Evolutionary conservation across 2,113 vertebrate species (phyloP).

Genomic region (Engraulis encrasicolus): DNA sequence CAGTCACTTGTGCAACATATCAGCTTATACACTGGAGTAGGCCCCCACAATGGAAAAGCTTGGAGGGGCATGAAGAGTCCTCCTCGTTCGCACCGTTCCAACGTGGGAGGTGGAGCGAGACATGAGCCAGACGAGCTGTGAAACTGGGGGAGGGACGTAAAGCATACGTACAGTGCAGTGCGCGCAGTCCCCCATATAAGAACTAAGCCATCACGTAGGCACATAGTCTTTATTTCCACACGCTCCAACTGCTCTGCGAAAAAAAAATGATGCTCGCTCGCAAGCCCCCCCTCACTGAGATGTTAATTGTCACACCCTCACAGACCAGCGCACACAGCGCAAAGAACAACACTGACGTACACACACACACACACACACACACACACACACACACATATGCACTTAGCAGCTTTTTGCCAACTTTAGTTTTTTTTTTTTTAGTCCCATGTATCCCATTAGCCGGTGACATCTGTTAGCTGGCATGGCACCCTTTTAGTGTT

Average conservation of each 20-base stretch:
- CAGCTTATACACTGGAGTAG: too few species aligned
- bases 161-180: too few species aligned
- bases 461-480: not conserved
- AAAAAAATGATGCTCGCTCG: too few species aligned
- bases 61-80: not conserved
- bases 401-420: constrained; percentile 53
- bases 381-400: constrained; percentile 13
- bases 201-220: not conserved
- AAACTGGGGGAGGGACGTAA: constrained; percentile 48
- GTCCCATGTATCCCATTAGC: constrained; percentile 39
- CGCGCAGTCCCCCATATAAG: constrained; percentile 4
- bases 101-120: constrained; percentile 9
- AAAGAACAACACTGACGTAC: not conserved
- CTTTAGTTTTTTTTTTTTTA: constrained; percentile 40
- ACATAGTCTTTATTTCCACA: constrained; percentile 39
- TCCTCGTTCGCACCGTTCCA: not conserved
- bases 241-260: constrained; percentile 35
- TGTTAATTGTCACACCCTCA: constrained; percentile 50
- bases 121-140: constrained; percentile 41
- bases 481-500: constrained; percentile 17
- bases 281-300: constrained; percentile 53
- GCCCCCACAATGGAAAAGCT: not conserved
- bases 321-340: constrained; percentile 48
- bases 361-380: not conserved
- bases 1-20: too few species aligned